A percentile compares a stretch with the other conserved stretches of the same genome.
Conservation (phyloP, 2,797 vertebrate species). For the Dendrocincla fuliginosa region DNA sequence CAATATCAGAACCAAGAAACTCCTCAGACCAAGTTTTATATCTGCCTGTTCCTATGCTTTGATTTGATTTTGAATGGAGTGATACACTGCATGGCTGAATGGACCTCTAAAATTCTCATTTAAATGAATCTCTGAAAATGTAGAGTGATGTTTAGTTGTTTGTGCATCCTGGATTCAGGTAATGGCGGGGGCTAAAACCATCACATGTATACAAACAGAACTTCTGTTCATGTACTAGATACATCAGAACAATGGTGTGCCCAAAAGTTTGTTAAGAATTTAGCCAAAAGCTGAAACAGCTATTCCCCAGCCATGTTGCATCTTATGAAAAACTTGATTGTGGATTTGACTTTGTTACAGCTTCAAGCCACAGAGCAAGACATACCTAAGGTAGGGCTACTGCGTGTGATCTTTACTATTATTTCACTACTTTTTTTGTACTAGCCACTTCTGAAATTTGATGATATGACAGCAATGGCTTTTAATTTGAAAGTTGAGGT, state of each 20-base stretch:
- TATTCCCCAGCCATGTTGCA: neutral
- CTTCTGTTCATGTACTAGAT: neutral
- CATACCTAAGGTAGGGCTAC: rapidly evolving
- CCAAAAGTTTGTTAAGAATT: neutral
- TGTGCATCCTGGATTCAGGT: neutral
- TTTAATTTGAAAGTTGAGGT: neutral
- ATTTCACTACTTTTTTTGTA: neutral
- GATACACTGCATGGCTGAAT: neutral
- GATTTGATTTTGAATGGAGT: neutral
- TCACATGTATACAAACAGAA: rapidly evolving
- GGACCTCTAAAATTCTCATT: neutral
- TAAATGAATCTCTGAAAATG: neutral
- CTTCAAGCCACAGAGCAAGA: neutral
- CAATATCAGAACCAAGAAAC: neutral
- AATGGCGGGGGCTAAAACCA: neutral
- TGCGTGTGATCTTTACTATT: neutral
- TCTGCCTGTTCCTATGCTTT: neutral
- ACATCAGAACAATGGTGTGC: rapidly evolving
- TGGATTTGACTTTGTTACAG: neutral
- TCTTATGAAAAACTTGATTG: neutral
- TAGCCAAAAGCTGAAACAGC: neutral
- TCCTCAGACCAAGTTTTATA: neutral
- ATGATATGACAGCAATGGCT: neutral
- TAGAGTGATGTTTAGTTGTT: neutral
- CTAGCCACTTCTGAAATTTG: neutral